These are phyloP conservation scores for Colaptes auratus DNA, from an alignment of 2,113 vertebrate genomes.

Conservation along the genomic window DNA sequence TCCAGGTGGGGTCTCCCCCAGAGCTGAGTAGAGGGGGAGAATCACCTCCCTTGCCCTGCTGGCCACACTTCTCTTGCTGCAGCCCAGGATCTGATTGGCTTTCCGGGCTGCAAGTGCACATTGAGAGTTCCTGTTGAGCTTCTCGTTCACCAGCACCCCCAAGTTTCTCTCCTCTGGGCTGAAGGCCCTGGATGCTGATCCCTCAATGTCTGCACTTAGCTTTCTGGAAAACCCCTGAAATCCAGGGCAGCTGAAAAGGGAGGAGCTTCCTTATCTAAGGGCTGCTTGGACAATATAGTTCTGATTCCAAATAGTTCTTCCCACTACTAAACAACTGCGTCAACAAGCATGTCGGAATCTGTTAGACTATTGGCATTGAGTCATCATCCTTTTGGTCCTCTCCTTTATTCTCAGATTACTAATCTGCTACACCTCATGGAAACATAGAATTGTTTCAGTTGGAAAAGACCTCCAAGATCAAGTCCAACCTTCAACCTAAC, in stretches of 20 bases:
- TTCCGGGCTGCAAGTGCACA: no score
- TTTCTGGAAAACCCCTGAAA: background rate
- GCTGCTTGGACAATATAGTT: background rate
- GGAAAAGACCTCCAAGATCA: no score
- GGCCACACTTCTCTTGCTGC: no score
- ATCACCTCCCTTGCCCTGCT: no score
- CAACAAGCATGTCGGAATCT: background rate
- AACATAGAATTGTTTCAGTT: no score
- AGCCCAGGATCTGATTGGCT: no score
- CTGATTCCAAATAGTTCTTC: background rate
- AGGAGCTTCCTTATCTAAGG: background rate
- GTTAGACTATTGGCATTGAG: accelerated
- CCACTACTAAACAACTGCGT: background rate
- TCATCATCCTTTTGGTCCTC: background rate
- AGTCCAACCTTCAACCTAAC: no score
- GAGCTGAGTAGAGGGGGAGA: no score
- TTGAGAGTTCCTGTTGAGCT: no score
- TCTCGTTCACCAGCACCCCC: no score
- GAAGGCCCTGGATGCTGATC: background rate
- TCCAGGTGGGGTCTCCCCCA: no score
- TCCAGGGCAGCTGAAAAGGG: background rate
- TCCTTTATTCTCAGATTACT: background rate
- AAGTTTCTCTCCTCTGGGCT: no score
- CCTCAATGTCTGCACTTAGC: background rate
- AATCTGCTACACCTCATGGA: background rate